Evolutionary conservation across 2,888 invertebrate species (phyloP), one percentile per base, ranked within the genome.

Genomic region (Caenorhabditis sulstoni): DNA sequence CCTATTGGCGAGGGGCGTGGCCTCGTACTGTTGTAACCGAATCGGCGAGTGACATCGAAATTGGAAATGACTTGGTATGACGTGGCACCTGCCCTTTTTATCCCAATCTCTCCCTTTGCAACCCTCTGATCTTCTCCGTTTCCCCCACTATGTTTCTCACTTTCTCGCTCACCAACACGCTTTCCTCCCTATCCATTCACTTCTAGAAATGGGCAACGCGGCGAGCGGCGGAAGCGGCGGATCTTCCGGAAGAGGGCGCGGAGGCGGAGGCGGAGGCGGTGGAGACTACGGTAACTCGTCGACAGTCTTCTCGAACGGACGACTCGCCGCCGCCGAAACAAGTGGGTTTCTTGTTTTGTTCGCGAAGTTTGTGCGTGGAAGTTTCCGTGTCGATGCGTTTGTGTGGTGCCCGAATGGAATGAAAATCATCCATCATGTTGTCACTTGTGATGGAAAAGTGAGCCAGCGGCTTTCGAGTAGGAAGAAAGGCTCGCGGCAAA

Each of bases 171-270:
- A 29, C 35, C n/a, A n/a, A n/a, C n/a, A n/a, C n/a, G n/a, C n/a
- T n/a, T n/a, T n/a, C 1, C 39, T 7, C 3, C 39, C 20, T 18
- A 7, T 35, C n/a, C n/a, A n/a, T 14, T 20, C 20, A 18, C 14
- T 57, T 20, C 41, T 41, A 67, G 52, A 61, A 57, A 79, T 79
- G 79, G 79, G 79, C 29, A 79, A 79, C 52, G 79, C 79, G 53
- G 79, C 79, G 23, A 74, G 74, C 35, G 79, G 79, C 41, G 77
- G 77, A 39, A 23, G 55, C 52, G 37, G 55, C 52, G 41, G 41
- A 4, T 65, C 65, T 12, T 66, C 66, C 20, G 41, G 41, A 41
- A 4, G 41, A 18, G 79, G 79, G 20, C 29, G 29, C 3, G 29
- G 73, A 18, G 79, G 79, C 41, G 77, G 77, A 39, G 22, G 55